Evolutionary conservation across 64 coral and sea anemone genomes (phyloP).

Genomic region (Catalaphyllia jardinei): DNA sequence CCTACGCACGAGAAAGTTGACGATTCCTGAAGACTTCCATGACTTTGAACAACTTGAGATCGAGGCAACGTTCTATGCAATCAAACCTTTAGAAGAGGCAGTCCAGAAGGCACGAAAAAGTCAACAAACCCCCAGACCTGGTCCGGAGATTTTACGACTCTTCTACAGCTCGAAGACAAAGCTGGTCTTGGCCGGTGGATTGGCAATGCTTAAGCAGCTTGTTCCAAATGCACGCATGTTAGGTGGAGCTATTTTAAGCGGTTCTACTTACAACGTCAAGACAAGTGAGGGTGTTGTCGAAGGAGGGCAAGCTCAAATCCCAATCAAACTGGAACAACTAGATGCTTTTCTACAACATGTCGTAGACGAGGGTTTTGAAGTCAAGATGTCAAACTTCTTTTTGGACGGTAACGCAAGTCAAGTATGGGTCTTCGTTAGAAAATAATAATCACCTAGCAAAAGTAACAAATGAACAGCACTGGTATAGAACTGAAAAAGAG

Average conservation of each 20-base stretch:
- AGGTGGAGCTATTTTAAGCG: constrained; percentile 20
- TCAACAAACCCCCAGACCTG: not conserved
- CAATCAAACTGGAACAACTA: constrained; percentile 38
- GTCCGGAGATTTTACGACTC: constrained; percentile 37
- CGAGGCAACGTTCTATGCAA: constrained; percentile 75
- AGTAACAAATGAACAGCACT: not conserved
- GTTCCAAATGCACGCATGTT: constrained; percentile 26
- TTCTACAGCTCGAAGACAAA: constrained; percentile 48
- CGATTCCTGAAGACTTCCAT: constrained; percentile 58
- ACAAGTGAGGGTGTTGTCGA: not conserved
- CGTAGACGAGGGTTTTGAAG: constrained; percentile 38
- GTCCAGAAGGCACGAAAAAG: constrained; percentile 35
- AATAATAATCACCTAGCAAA: not conserved
- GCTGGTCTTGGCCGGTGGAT: constrained; percentile 48
- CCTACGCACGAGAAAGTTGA: constrained; percentile 61
- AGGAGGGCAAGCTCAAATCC: constrained; percentile 59
- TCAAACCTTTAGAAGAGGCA: constrained; percentile 51
- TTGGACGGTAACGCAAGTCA: constrained; percentile 58
- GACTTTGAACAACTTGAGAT: constrained; percentile 59
- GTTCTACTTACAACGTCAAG: constrained; percentile 25
- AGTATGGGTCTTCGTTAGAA: constrained; percentile 62
- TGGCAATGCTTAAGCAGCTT: constrained; percentile 28
- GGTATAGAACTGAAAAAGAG: not conserved
- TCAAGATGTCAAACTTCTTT: constrained; percentile 48
- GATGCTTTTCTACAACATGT: constrained; percentile 63